Base-by-base conservation (phyloP, 2,113 vertebrate species). In the Cinclus mexicanus region DNA sequence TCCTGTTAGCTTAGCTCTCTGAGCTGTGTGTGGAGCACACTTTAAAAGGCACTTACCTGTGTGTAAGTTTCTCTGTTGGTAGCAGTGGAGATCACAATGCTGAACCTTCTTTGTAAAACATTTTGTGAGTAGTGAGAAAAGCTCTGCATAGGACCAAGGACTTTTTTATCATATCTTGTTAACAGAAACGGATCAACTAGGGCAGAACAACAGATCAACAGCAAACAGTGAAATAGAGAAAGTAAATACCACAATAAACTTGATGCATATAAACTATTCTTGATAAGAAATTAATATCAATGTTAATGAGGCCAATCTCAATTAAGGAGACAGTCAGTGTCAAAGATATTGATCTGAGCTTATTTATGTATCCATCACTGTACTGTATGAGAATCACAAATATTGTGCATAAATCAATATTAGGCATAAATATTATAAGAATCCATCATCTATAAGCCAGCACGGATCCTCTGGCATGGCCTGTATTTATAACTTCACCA, bases 21-120 rank as follows among this genome's bases (percentile, higher is more conserved):
- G 59, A 70, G 75, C 89, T 93, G 26, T 70, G 49, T 67, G 42
- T 68, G 56, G 44, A 67, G 28, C 82, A 52, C 67, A 29, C 33
- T 67, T 88, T 86, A 91, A 89, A 93, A 91, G 50, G 70, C 41
- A 83, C 53, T 91, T 90, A 57, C 39, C 64, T 80, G 24, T 80
- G n/a, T 75, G 22, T 29, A 47, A 42, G 16, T 80, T 95, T 91
- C 55, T 90, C 46, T 1, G 0, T 28, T 83, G 71, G 57, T 64
- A 47, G 31, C 55, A 82, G 3, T 57, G 23, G 59, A 77, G 67
- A 86, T 69, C 25, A 49, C 41, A 63, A 9, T 71, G 56, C n/a
- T 90, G 77, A 91, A 74, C 28, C 19, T 86, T 63, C 61, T 87
- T 90, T 92, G 55, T 88, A 56, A 88, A 93, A 80, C 28, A 16